Percentiles rank a stretch among this genome's conserved stretches.
phyloP scores from a whole-genome alignment of 2,888 invertebrate genomes.

The Tachystola acroxantha region DNA sequence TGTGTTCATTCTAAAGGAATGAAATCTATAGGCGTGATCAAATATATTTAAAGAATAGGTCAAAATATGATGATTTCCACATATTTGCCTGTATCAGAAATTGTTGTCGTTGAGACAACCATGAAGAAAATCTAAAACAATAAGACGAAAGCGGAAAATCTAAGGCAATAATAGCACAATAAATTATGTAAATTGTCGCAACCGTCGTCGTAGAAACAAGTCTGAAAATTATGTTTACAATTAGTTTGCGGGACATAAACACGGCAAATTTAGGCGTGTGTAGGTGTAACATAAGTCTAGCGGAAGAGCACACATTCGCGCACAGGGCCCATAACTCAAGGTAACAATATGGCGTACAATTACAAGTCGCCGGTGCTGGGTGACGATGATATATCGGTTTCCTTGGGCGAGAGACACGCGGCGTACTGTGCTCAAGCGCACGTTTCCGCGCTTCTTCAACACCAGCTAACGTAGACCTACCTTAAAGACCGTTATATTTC shows the following conservation, averaged over 20 bases:
- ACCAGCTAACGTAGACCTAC: slow-evolving; percentile 24
- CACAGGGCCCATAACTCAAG: slow-evolving; percentile 58
- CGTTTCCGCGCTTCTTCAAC: slow-evolving; percentile 22
- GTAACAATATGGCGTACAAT: slow-evolving; percentile 72
- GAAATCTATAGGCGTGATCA: slow-evolving; percentile 9
- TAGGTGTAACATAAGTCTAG: slow-evolving; percentile 26
- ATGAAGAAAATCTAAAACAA: no score
- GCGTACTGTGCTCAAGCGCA: slow-evolving; percentile 33
- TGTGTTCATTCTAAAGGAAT: slow-evolving; percentile 12
- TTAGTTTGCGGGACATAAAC: slow-evolving; percentile 3
- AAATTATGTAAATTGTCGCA: not conserved
- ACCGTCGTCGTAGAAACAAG: not conserved
- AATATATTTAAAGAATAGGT: not conserved
- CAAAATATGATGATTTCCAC: not conserved
- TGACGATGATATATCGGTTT: slow-evolving; percentile 73
- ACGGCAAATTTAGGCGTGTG: not conserved
- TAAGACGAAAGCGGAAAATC: no score
- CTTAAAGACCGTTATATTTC: slow-evolving; percentile 16
- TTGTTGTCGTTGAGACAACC: no score
- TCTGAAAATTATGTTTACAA: not conserved
- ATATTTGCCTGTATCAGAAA: no score
- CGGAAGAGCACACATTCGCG: slow-evolving; percentile 56
- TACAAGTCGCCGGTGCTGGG: slow-evolving; percentile 58
- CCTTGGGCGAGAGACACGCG: slow-evolving; percentile 55
- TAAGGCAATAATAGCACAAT: no score